A percentile compares a stretch with the other conserved stretches of the same genome.
phyloP scores from a whole-genome alignment of 2,888 invertebrate species.

The Furcula furcula region DNA sequence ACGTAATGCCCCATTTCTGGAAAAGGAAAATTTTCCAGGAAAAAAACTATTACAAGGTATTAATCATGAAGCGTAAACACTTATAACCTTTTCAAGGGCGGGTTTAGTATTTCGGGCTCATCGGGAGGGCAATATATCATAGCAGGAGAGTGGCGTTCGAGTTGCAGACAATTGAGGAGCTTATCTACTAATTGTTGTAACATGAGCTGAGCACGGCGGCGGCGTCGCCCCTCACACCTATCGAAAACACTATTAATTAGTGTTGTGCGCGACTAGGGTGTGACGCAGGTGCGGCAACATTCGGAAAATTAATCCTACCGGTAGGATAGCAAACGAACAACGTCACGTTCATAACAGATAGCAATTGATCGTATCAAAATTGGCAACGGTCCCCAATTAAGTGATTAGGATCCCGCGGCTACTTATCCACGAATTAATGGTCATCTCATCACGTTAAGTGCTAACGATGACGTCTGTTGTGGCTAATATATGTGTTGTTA shows the following conservation, averaged over 20 bases:
- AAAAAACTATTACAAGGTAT: slow-evolving; percentile 10
- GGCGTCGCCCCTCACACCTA: slow-evolving; percentile 44
- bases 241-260: slow-evolving; percentile 78
- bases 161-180: slow-evolving; percentile 29
- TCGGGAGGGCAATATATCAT: slow-evolving; percentile 55
- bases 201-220: slow-evolving; percentile 40
- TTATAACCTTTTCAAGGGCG: slow-evolving; percentile 40
- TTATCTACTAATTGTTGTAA: slow-evolving; percentile 70
- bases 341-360: slow-evolving; percentile 46
- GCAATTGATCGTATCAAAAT: slow-evolving; percentile 65
- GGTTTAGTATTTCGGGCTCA: slow-evolving; percentile 47
- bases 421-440: slow-evolving; percentile 56
- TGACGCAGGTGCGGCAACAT: slow-evolving; percentile 73
- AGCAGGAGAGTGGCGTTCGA: slow-evolving; percentile 25
- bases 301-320: slow-evolving; percentile 76
- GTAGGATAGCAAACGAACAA: slow-evolving; percentile 53
- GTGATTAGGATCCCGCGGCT: slow-evolving; percentile 64
- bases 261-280: slow-evolving; percentile 53
- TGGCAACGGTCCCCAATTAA: slow-evolving; percentile 62
- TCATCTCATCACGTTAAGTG: slow-evolving; percentile 52
- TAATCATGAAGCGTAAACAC: slow-evolving; percentile 51
- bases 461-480: slow-evolving; percentile 41
- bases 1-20: neutral
- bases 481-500: slow-evolving; percentile 19
- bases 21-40: too few relatives aligned